phyloP scores from a whole-genome alignment of 2,113 vertebrate genomes.

The Corythornis madagascariensis region DNA sequence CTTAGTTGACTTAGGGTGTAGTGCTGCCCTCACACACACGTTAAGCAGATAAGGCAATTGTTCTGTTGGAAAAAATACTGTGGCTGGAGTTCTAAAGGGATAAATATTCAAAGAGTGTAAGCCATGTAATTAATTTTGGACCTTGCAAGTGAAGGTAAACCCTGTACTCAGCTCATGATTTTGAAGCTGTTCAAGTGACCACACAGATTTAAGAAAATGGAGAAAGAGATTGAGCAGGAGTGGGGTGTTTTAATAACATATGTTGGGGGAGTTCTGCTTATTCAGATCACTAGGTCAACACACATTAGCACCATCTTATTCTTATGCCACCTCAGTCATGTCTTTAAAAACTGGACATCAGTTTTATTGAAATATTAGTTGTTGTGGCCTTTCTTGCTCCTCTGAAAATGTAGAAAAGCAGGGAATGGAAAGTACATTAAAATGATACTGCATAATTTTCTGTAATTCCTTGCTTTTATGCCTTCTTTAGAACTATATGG shows the following conservation, averaged over 20 bases:
- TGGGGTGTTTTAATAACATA: not conserved
- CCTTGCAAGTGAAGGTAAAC: not conserved
- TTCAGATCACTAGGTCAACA: not conserved
- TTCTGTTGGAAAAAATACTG: conserved; percentile 7
- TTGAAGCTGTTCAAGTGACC: not conserved
- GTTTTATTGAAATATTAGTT: not conserved
- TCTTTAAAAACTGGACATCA: not conserved
- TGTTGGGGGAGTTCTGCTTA: not conserved
- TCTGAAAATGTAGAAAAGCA: not conserved
- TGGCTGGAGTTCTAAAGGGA: not conserved
- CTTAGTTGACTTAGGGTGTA: not conserved
- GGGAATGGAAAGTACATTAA: not conserved
- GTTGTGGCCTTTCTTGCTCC: not conserved
- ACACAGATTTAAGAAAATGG: not conserved
- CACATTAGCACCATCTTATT: not conserved
- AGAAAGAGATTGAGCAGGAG: not conserved
- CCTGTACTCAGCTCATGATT: not conserved
- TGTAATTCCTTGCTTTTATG: not conserved
- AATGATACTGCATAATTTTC: not conserved
- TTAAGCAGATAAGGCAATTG: not conserved
- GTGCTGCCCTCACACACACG: not conserved
- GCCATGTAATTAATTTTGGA: not conserved
- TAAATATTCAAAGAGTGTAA: not conserved
- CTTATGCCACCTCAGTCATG: not conserved
- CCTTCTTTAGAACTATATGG: not conserved